Evolutionary conservation across 2,888 invertebrate species (phyloP).

Genomic region (Drosophila barbarae): DNA sequence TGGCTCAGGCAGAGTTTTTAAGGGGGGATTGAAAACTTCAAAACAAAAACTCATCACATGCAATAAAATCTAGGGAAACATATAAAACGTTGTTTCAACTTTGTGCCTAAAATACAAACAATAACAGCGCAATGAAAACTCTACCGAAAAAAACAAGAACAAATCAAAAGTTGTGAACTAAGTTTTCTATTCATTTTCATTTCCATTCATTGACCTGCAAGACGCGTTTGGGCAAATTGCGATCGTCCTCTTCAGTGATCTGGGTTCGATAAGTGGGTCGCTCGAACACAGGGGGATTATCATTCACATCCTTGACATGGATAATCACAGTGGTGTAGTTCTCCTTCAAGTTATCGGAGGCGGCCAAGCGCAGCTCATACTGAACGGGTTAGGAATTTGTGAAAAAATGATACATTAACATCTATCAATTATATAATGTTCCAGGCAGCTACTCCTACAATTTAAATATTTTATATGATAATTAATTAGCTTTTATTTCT

Average conservation of each 20-base stretch:
- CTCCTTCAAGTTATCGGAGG: conserved; percentile 97
- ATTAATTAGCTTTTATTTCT: background rate
- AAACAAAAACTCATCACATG: conserved; percentile 33
- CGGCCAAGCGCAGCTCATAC: conserved; percentile 96
- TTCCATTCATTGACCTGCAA: conserved; percentile 84
- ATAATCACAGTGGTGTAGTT: conserved; percentile 98
- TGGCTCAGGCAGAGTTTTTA: conserved; percentile 18
- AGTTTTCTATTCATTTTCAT: conserved; percentile 27
- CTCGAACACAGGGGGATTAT: conserved; percentile 98
- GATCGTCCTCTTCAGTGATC: conserved; percentile 97
- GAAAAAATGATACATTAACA: background rate
- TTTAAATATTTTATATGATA: too few relatives aligned
- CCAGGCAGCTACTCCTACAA: background rate
- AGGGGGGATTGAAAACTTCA: conserved; percentile 18
- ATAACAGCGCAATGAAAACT: conserved; percentile 33
- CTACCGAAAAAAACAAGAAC: conserved; percentile 37
- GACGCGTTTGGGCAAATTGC: conserved; percentile 95
- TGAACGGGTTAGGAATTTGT: conserved; percentile 74
- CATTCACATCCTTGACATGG: conserved; percentile 98
- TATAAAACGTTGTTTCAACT: conserved; percentile 17
- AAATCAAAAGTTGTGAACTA: conserved; percentile 17
- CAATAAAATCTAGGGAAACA: conserved; percentile 28
- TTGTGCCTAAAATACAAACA: conserved; percentile 17
- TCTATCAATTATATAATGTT: background rate
- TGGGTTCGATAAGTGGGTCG: conserved; percentile 96